These are phyloP conservation scores for Diorhabda carinulata DNA, from an alignment of 1,140 invertebrate species.

Conservation along the genomic window DNA sequence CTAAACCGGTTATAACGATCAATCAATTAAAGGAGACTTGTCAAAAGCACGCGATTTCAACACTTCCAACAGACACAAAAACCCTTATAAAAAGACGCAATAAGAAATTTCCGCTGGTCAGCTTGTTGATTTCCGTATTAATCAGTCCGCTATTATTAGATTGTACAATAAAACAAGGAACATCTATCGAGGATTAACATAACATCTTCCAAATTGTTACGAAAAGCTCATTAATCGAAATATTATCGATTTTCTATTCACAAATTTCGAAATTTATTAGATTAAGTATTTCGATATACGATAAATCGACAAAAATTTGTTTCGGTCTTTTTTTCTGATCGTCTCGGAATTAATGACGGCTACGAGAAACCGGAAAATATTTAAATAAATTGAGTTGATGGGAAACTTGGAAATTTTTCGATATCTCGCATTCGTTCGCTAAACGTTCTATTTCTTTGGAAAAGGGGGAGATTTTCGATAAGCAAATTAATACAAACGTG, in stretches of 20 bases:
- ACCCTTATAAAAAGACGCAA: no score
- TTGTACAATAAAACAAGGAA: neutral
- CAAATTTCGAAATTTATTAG: neutral
- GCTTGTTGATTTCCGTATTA: neutral
- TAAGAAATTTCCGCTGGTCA: neutral
- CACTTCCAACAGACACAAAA: no score
- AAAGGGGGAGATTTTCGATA: no score
- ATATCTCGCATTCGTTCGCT: no score
- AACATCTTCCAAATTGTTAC: no score
- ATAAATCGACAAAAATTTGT: conserved; percentile 3
- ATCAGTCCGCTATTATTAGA: neutral
- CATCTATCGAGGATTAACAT: neutral
- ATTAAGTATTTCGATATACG: neutral
- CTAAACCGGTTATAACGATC: no score
- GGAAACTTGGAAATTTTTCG: neutral
- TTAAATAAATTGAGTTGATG: neutral
- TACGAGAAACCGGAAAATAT: neutral
- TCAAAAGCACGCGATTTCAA: no score
- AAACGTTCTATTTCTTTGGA: no score
- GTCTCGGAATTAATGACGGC: neutral
- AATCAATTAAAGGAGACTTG: no score
- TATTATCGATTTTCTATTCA: neutral
- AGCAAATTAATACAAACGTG: no score
- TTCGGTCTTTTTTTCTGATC: neutral
- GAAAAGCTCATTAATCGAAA: neutral